Conservation (phyloP, 2,797 vertebrate genomes). For the Sitta carolinensis region DNA sequence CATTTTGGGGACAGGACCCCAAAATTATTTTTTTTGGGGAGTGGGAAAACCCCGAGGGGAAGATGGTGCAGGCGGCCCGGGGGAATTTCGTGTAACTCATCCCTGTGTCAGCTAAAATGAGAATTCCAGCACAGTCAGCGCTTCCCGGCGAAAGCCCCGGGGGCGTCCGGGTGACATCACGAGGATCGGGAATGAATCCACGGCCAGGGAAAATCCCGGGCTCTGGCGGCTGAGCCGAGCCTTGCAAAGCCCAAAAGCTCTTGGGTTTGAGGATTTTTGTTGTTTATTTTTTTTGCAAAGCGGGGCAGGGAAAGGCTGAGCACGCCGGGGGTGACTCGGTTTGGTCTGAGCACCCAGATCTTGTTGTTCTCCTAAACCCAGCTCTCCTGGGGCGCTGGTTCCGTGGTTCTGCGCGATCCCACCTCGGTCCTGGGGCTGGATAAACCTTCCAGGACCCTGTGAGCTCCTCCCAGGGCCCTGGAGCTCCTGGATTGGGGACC, state of each 20-base stretch:
- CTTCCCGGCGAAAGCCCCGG: background rate
- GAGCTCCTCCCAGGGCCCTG: rapidly evolving
- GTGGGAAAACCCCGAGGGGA: background rate
- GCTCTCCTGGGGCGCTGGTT: rapidly evolving
- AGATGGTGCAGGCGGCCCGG: background rate
- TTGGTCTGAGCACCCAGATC: rapidly evolving
- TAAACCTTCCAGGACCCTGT: no score
- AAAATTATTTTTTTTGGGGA: no score
- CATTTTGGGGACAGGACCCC: no score
- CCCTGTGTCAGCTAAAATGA: background rate
- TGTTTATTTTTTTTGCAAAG: background rate
- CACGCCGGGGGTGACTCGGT: rapidly evolving
- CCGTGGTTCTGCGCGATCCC: rapidly evolving
- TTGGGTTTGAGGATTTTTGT: no score
- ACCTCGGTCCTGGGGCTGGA: background rate
- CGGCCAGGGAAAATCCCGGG: background rate
- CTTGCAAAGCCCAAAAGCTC: no score
- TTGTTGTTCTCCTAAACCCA: rapidly evolving
- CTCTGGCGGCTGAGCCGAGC: background rate
- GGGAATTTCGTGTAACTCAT: background rate
- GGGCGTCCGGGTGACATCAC: background rate
- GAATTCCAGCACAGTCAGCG: background rate
- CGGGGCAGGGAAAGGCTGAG: background rate
- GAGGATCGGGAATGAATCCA: background rate
- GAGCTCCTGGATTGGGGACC: rapidly evolving